phyloP scores from a whole-genome alignment of 2,888 invertebrate species.

The Zeuzera pyrina region DNA sequence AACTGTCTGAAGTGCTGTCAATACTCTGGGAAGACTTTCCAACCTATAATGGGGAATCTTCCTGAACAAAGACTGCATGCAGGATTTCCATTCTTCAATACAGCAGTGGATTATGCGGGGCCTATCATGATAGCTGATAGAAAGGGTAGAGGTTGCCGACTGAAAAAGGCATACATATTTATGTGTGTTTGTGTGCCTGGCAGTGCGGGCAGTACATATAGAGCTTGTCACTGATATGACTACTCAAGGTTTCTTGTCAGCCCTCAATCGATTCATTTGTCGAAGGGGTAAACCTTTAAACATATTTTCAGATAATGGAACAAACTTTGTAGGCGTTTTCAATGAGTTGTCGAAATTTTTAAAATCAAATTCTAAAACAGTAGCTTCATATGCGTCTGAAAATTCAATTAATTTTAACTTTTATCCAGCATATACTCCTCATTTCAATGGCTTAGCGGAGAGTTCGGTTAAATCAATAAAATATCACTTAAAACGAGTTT shows the following conservation, averaged over 20 bases:
- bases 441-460: conserved; percentile 9
- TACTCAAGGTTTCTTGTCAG: too few relatives aligned
- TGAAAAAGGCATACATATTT: too few relatives aligned
- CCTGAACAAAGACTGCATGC: conserved; percentile 1
- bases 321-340: too few relatives aligned
- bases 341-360: conserved; percentile 5
- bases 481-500: conserved; percentile 5
- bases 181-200: too few relatives aligned
- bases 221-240: conserved; percentile 15
- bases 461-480: conserved; percentile 5
- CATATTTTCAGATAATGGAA: too few relatives aligned
- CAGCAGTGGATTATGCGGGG: conserved; percentile 9
- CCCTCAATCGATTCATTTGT: too few relatives aligned
- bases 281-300: too few relatives aligned
- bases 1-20: too few relatives aligned
- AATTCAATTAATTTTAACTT: conserved; percentile 11
- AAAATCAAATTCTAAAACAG: too few relatives aligned
- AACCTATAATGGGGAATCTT: conserved; percentile 7
- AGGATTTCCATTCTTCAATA: conserved; percentile 5
- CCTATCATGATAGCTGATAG: too few relatives aligned
- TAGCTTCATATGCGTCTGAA: conserved; percentile 5
- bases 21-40: not conserved
- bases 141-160: too few relatives aligned
- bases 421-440: conserved; percentile 8
- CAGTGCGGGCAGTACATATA: conserved; percentile 15